Percentiles rank a stretch among this genome's conserved stretches.
Evolutionary conservation across 2,797 vertebrate species (phyloP).

Genomic region (Onychomys torridus): DNA sequence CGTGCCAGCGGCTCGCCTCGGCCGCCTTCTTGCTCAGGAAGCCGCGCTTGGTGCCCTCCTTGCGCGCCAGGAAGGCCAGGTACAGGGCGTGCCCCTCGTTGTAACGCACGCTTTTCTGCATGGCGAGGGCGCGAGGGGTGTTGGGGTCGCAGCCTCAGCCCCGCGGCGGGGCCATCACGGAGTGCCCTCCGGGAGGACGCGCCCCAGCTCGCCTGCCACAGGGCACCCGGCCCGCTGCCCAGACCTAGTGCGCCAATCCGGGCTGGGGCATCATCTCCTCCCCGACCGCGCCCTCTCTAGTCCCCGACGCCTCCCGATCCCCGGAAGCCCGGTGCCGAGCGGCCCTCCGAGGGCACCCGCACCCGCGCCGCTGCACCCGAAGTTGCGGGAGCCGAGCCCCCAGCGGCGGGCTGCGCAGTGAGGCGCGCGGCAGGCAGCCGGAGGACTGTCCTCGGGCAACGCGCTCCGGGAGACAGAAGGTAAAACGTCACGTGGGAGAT

Average conservation of each 20-base stretch:
- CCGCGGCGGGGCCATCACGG: slow-evolving; percentile 41
- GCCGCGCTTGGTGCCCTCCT: slow-evolving; percentile 93
- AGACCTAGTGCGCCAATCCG: not conserved
- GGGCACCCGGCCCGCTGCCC: slow-evolving; percentile 25
- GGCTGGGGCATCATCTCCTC: not conserved
- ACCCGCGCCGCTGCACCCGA: not conserved
- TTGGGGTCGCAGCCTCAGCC: not conserved
- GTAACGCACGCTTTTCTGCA: slow-evolving; percentile 96
- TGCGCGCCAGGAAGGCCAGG: slow-evolving; percentile 92
- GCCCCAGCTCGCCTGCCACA: not conserved
- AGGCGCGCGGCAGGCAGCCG: slow-evolving; percentile 41
- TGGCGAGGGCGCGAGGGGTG: slow-evolving; percentile 62
- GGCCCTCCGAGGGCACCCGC: not conserved
- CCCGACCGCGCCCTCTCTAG: not conserved
- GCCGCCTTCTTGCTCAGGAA: slow-evolving; percentile 92
- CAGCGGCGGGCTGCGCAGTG: slow-evolving; percentile 48
- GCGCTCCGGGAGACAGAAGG: slow-evolving; percentile 85
- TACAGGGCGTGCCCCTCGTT: slow-evolving; percentile 94
- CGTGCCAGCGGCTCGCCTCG: slow-evolving; percentile 94
- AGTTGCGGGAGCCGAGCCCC: slow-evolving; percentile 68
- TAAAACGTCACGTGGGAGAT: slow-evolving; percentile 88
- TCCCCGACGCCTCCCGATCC: not conserved
- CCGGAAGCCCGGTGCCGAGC: not conserved
- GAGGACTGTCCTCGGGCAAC: slow-evolving; percentile 61
- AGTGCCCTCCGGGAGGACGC: not conserved